Percentiles rank a stretch among this genome's conserved stretches.
Conservation (phyloP, 2,888 invertebrate species). For the Caenorhabditis sp. region DNA sequence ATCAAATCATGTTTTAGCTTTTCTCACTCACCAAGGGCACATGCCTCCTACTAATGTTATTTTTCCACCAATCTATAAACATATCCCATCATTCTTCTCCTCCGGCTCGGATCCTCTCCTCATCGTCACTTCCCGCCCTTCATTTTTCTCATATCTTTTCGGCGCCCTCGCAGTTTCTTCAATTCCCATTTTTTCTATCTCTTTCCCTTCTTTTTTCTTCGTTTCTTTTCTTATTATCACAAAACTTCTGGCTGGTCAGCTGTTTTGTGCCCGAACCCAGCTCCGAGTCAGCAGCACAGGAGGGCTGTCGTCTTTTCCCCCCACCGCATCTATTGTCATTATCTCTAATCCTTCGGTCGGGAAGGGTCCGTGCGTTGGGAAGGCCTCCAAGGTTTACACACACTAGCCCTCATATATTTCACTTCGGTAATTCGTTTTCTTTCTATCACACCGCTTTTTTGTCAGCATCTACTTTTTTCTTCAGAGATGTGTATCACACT, state of each 20-base stretch:
- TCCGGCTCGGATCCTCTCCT: slow-evolving; percentile 31
- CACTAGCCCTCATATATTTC: slow-evolving; percentile 60
- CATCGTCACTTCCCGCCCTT: not conserved
- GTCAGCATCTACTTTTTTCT: slow-evolving; percentile 9
- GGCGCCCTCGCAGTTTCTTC: slow-evolving; percentile 21
- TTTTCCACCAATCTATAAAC: slow-evolving; percentile 64
- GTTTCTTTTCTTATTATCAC: slow-evolving; percentile 60
- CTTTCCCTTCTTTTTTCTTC: not conserved
- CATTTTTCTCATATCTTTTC: slow-evolving; percentile 30
- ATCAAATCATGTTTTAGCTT: slow-evolving; percentile 39
- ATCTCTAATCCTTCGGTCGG: slow-evolving; percentile 64
- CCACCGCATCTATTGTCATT: slow-evolving; percentile 63
- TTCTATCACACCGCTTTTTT: slow-evolving; percentile 63
- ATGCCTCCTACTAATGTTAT: slow-evolving; percentile 58
- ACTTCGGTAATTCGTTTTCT: slow-evolving; percentile 65
- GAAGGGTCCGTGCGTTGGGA: slow-evolving; percentile 46
- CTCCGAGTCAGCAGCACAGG: slow-evolving; percentile 16
- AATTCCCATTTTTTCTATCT: slow-evolving; percentile 10
- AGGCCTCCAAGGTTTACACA: slow-evolving; percentile 55
- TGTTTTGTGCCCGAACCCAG: slow-evolving; percentile 57
- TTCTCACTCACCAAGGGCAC: slow-evolving; percentile 4
- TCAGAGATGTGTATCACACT: slow-evolving; percentile 1
- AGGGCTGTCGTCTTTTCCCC: slow-evolving; percentile 35
- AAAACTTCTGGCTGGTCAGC: slow-evolving; percentile 63
- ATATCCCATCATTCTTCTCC: slow-evolving; percentile 59